phyloP scores from a whole-genome alignment of 2,113 vertebrate species.

The Hemibagrus wyckioides region DNA sequence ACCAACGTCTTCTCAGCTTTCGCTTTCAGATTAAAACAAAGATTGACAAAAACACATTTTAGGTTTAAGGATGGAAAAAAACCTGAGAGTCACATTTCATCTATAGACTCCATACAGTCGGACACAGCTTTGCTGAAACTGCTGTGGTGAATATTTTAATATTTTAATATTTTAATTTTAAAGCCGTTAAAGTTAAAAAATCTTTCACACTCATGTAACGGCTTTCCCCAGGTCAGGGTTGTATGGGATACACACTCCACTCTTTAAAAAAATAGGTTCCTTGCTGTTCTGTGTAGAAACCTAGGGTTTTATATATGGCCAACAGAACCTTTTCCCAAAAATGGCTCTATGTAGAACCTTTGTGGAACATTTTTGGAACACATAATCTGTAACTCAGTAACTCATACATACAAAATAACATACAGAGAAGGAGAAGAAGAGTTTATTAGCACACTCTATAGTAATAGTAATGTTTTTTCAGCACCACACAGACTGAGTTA shows the following conservation, averaged over 20 bases:
- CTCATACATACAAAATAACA: background rate
- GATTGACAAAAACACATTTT: background rate
- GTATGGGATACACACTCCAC: too few species aligned
- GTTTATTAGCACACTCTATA: background rate
- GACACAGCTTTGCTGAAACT: background rate
- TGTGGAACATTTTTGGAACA: background rate
- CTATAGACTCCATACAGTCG: background rate
- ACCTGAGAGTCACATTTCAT: background rate
- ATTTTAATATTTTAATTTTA: background rate
- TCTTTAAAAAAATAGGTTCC: too few species aligned
- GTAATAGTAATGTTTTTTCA: background rate
- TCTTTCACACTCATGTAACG: background rate
- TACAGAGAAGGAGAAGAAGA: background rate
- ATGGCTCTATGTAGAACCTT: too few species aligned
- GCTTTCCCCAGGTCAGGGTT: background rate
- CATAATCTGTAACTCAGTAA: background rate
- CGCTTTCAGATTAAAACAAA: constrained; percentile 1
- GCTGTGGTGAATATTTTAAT: background rate
- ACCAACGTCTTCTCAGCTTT: background rate
- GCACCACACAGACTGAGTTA: background rate
- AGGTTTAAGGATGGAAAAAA: background rate
- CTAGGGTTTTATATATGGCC: too few species aligned
- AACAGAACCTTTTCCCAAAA: too few species aligned
- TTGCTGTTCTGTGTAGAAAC: too few species aligned
- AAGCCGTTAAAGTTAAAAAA: background rate